Conservation (phyloP, 2,888 invertebrate species). For the Rhopalosiphum nymphaeae region DNA sequence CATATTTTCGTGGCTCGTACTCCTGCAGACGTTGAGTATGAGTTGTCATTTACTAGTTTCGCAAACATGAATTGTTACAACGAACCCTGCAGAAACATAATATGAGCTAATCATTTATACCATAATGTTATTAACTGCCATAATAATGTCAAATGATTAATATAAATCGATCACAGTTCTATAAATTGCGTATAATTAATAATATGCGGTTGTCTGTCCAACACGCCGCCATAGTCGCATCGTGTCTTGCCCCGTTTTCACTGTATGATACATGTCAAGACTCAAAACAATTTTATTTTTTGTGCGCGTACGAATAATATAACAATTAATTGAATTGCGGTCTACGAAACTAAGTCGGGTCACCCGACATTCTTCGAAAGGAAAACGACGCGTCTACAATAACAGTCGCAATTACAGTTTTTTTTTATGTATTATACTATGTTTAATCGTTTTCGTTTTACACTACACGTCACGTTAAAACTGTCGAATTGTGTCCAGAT, state of each 20-base stretch:
- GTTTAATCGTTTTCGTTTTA: constrained; percentile 7
- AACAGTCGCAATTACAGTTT: background rate
- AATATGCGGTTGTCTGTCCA: background rate
- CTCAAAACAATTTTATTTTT: background rate
- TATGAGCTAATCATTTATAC: background rate
- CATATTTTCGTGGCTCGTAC: background rate
- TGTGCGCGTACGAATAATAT: background rate
- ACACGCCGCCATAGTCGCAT: background rate
- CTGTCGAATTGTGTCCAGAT: background rate
- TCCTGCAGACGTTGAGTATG: background rate
- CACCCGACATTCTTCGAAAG: background rate
- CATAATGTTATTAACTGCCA: background rate
- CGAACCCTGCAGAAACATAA: background rate
- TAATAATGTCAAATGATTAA: background rate
- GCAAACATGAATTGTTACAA: background rate
- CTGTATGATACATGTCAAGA: background rate
- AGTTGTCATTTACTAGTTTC: background rate
- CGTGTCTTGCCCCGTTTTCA: background rate
- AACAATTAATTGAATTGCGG: constrained; percentile 5
- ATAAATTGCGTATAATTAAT: background rate
- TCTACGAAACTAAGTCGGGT: background rate
- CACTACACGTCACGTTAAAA: background rate
- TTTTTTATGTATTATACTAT: background rate
- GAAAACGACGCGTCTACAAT: background rate
- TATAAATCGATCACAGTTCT: background rate